These are phyloP conservation scores for Drosophila phalerata DNA, from an alignment of 2,888 invertebrate species.

Conservation along the genomic window DNA sequence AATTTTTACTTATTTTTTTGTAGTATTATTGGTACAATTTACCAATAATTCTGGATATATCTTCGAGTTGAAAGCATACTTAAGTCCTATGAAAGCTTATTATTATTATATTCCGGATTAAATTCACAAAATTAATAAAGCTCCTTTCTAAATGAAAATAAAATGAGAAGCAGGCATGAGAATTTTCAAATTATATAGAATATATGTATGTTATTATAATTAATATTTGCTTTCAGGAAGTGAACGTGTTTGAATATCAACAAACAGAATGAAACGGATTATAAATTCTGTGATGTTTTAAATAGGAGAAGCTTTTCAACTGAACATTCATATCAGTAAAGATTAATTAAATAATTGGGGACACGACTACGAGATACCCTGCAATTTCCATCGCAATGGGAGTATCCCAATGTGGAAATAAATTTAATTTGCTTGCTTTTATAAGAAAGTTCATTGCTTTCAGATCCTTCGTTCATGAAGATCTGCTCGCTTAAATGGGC, in stretches of 20 bases:
- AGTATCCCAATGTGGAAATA: too few species aligned
- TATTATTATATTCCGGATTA: too few species aligned
- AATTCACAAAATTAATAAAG: not conserved
- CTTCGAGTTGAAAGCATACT: not conserved
- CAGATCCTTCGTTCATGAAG: not conserved
- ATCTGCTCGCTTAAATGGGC: not conserved
- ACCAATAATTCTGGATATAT: not conserved
- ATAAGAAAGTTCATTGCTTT: not conserved
- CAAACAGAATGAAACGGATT: not conserved
- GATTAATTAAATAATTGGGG: not conserved
- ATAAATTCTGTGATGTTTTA: not conserved
- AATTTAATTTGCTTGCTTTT: too few species aligned
- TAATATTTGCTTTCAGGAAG: not conserved
- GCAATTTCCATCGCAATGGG: not conserved
- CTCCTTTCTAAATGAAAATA: not conserved
- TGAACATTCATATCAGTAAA: not conserved
- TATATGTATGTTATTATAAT: not conserved
- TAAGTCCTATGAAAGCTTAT: too few species aligned
- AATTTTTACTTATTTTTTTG: not conserved
- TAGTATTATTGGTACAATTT: not conserved
- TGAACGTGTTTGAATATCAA: not conserved
- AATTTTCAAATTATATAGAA: not conserved
- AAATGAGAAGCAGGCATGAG: not conserved
- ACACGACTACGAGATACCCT: slow-evolving; percentile 1
- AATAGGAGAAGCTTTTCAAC: not conserved